Evolutionary conservation across 2,797 vertebrate species (phyloP).

Genomic region (Astyanax mexicanus): DNA sequence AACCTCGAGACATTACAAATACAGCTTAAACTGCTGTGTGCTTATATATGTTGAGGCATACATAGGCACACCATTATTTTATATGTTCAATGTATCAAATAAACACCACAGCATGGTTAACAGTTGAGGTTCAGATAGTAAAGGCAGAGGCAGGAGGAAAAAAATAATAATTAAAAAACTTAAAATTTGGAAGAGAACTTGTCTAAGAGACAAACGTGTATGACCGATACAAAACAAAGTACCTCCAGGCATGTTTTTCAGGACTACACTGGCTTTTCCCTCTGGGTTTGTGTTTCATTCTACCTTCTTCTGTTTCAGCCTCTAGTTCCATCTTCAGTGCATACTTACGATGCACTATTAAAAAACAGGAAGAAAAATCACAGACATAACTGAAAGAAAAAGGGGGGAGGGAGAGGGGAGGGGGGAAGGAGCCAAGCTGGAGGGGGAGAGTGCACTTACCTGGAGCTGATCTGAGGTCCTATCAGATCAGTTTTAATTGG

Average conservation of each 20-base stretch:
- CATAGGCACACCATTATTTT: conserved; percentile 66
- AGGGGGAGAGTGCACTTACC: conserved; percentile 88
- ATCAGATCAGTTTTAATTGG: conserved; percentile 99
- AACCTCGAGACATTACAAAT: conserved; percentile 56
- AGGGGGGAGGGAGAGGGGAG: conserved; percentile 67
- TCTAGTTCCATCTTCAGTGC: conserved; percentile 99
- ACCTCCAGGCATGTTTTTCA: conserved; percentile 95
- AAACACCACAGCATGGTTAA: conserved; percentile 62
- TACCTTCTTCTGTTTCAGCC: conserved; percentile 95
- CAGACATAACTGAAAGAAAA: conserved; percentile 77
- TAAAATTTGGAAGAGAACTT: conserved; percentile 77
- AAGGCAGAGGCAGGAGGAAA: conserved; percentile 70
- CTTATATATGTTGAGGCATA: conserved; percentile 60
- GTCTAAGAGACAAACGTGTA: conserved; percentile 79
- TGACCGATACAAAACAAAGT: conserved; percentile 96
- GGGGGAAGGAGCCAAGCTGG: conserved; percentile 72
- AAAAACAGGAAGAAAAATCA: conserved; percentile 87
- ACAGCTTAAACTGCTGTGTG: conserved; percentile 58
- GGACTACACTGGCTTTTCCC: conserved; percentile 99
- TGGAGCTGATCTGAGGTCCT: conserved; percentile 99
- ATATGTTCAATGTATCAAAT: conserved; percentile 50
- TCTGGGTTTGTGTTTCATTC: conserved; percentile 89
- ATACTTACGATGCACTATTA: conserved; percentile 99
- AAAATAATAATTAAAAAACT: conserved; percentile 77
- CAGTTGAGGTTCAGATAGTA: conserved; percentile 60